A percentile compares a stretch with the other conserved stretches of the same genome.
phyloP scores from a whole-genome alignment of 30 jellyfish, hydroid and myxozoan genomes.

The Cassiopea andromeda region DNA sequence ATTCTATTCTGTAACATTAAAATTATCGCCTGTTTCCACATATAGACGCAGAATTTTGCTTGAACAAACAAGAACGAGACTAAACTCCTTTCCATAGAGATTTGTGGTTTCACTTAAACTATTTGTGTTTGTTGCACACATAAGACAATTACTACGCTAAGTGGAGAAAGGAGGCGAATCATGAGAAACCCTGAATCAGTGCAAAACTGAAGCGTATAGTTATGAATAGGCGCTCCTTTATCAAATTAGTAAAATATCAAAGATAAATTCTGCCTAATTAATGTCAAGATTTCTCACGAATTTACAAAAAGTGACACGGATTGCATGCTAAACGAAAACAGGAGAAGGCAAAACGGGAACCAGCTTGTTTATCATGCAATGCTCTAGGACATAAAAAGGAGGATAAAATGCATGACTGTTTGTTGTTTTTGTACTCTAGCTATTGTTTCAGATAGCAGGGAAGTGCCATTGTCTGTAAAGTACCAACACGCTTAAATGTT shows the following conservation, averaged over 20 bases:
- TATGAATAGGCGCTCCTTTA: conserved; percentile 4
- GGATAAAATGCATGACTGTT: too few relatives aligned
- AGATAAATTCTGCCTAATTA: neutral
- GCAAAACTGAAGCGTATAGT: neutral
- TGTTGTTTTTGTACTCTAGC: too few relatives aligned
- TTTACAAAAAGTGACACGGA: neutral
- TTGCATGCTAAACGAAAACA: neutral
- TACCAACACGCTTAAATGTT: too few relatives aligned
- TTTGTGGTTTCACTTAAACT: neutral
- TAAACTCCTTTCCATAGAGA: neutral
- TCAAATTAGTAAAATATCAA: neutral
- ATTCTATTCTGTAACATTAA: too few relatives aligned
- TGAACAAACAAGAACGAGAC: neutral
- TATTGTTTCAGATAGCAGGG: too few relatives aligned
- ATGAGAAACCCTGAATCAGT: neutral
- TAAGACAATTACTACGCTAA: conserved; percentile 10
- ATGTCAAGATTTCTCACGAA: neutral
- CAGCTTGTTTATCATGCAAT: too few relatives aligned
- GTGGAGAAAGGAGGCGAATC: conserved; percentile 6
- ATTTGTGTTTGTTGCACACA: neutral
- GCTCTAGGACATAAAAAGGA: too few relatives aligned
- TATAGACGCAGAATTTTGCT: neutral
- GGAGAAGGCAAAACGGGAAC: too few relatives aligned
- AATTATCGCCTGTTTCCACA: too few relatives aligned
- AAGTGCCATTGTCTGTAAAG: too few relatives aligned